phyloP scores from a whole-genome alignment of 2,888 invertebrate species.

The Lepidonotus clava region DNA sequence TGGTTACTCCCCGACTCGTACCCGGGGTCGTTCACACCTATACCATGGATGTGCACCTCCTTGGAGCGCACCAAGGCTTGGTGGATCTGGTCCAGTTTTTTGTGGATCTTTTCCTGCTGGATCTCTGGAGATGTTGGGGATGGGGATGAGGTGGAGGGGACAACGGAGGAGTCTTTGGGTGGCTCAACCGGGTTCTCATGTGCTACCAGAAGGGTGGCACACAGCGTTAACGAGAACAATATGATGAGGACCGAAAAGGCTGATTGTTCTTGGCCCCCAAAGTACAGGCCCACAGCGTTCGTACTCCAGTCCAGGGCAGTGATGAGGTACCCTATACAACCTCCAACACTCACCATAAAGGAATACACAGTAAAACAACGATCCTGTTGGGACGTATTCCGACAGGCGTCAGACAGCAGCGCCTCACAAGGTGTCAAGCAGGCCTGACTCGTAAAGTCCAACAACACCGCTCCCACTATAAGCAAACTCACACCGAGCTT shows the following conservation, averaged over 20 bases:
- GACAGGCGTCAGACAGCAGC: constrained; percentile 93
- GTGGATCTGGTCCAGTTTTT: constrained; percentile 61
- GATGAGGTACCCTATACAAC: constrained; percentile 93
- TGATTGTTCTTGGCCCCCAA: constrained; percentile 93
- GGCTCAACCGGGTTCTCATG: constrained; percentile 87
- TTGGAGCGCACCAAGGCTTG: constrained; percentile 58
- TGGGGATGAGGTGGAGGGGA: neutral
- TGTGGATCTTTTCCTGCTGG: constrained; percentile 15
- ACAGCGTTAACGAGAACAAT: constrained; percentile 91
- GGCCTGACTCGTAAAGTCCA: constrained; percentile 97
- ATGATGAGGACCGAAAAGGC: constrained; percentile 95
- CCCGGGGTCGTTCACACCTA: constrained; percentile 69
- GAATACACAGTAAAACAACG: constrained; percentile 96
- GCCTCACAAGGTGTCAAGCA: constrained; percentile 97
- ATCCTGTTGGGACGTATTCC: constrained; percentile 94
- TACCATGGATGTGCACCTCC: neutral
- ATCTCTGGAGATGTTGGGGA: too few relatives aligned
- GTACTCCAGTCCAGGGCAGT: constrained; percentile 92
- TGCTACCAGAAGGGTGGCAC: constrained; percentile 92
- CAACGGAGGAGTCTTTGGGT: neutral
- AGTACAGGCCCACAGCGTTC: constrained; percentile 83
- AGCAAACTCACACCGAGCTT: constrained; percentile 69
- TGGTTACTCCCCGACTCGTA: constrained; percentile 74
- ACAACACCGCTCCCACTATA: constrained; percentile 90
- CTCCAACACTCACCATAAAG: constrained; percentile 96